Conservation (phyloP, 2,113 vertebrate species). For the Cephalopholis sonnerati region DNA sequence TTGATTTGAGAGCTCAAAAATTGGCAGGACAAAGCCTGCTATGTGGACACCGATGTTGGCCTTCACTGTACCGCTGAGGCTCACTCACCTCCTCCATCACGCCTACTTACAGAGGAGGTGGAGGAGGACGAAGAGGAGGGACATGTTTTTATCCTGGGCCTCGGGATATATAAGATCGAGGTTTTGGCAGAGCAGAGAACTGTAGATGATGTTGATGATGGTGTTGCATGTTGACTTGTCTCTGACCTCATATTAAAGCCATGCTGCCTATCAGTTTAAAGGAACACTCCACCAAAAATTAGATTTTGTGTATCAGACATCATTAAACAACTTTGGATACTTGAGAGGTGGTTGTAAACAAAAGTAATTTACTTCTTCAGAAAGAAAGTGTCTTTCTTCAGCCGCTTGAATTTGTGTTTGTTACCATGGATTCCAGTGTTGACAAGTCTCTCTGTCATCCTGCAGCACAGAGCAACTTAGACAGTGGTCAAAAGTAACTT, state of each 20-base stretch:
- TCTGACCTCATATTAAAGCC: conserved; percentile 26
- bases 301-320: background rate
- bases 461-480: background rate
- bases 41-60: conserved; percentile 47
- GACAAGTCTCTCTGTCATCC: background rate
- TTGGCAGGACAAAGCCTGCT: conserved; percentile 48
- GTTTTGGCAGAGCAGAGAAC: conserved; percentile 39
- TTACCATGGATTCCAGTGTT: background rate
- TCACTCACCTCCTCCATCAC: conserved; percentile 71
- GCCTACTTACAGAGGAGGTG: conserved; percentile 68
- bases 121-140: conserved; percentile 60
- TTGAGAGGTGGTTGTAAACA: background rate
- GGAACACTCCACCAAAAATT: background rate
- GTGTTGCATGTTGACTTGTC: conserved; percentile 10
- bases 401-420: background rate
- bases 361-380: background rate
- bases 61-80: conserved; percentile 40
- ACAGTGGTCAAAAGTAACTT: background rate
- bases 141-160: conserved; percentile 49
- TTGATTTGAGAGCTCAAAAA: conserved; percentile 20
- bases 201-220: conserved; percentile 34
- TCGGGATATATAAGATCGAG: conserved; percentile 40
- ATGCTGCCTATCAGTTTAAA: background rate
- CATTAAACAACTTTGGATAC: background rate
- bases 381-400: background rate